Percentiles rank a stretch among this genome's conserved stretches.
Evolutionary conservation across 1,140 invertebrate genomes (phyloP).

Genomic region (Tetragnatha versicolor): DNA sequence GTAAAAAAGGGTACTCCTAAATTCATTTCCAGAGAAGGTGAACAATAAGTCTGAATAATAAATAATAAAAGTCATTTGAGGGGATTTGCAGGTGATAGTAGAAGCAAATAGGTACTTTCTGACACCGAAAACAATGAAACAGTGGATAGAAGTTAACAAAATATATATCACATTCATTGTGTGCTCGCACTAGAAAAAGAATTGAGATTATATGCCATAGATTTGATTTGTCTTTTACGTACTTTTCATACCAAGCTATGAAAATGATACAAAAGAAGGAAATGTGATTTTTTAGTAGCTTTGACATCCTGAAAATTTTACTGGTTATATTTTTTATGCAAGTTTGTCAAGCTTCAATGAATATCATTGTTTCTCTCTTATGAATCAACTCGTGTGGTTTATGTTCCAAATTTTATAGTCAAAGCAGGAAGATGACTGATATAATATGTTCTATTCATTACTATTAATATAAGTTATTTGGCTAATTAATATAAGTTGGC

Average conservation of each 20-base stretch:
- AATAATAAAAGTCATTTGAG: background rate
- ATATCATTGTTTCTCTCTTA: no score
- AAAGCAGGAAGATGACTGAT: no score
- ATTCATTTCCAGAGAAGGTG: background rate
- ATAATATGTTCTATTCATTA: no score
- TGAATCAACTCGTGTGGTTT: no score
- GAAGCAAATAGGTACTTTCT: background rate
- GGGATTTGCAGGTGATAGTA: background rate
- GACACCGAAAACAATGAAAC: background rate
- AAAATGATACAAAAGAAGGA: background rate
- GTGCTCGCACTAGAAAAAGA: background rate
- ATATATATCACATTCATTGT: conserved; percentile 9
- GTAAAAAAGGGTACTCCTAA: conserved; percentile 2
- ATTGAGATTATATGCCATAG: background rate
- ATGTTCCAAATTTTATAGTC: no score
- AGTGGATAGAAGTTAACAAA: conserved; percentile 4
- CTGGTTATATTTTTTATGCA: no score
- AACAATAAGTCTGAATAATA: background rate
- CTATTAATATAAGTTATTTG: no score
- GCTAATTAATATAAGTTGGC: no score
- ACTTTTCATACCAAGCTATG: background rate
- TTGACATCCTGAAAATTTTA: no score
- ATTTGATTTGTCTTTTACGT: background rate
- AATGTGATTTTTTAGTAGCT: no score
- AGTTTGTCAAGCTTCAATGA: no score